Conservation (phyloP, 2,113 vertebrate genomes). For the Buteo buteo region DNA sequence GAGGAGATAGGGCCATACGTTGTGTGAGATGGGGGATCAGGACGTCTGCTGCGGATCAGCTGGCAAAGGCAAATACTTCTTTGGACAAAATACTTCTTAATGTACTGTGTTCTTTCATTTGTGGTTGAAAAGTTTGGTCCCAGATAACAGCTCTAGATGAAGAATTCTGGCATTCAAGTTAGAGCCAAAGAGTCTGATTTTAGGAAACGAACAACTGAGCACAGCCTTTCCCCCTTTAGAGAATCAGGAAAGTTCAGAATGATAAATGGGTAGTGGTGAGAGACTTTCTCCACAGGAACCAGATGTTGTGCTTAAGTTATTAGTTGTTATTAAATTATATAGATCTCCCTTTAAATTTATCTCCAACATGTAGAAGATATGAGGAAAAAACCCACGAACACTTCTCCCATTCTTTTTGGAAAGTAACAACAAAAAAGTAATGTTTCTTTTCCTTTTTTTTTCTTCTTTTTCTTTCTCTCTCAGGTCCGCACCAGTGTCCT, state of each 20-base stretch:
- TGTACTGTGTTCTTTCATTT: neutral
- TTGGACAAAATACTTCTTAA: neutral
- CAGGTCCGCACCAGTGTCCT: conserved; percentile 72
- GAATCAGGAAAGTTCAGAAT: neutral
- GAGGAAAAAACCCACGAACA: neutral
- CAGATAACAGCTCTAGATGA: neutral
- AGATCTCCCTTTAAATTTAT: neutral
- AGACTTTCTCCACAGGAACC: neutral
- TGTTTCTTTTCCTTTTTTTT: neutral
- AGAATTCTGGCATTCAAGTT: neutral
- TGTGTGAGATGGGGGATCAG: neutral
- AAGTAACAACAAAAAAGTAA: neutral
- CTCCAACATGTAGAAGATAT: neutral
- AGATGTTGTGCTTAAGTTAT: neutral
- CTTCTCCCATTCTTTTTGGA: neutral
- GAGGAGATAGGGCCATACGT: neutral
- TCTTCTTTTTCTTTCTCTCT: neutral
- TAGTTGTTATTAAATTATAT: neutral
- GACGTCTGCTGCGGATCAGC: neutral
- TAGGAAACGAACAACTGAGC: neutral
- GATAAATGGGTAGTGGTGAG: neutral
- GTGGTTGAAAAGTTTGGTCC: neutral
- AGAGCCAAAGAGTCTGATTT: neutral
- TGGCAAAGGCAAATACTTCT: neutral
- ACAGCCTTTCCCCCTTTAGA: neutral